Conservation (phyloP, 2,797 vertebrate species). For the Merluccius polli region DNA sequence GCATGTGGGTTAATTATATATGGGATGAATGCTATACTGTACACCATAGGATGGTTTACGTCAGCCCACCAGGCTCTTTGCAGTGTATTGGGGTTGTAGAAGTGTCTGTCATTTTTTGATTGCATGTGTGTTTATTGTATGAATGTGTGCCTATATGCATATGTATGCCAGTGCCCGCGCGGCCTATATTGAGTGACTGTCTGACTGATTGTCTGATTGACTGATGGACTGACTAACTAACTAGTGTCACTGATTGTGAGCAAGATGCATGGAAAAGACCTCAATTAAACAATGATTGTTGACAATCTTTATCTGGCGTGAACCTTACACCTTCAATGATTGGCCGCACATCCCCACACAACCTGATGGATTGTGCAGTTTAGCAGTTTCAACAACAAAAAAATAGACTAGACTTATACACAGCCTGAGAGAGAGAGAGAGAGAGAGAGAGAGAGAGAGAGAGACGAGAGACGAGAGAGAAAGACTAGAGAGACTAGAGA, state of each 20-base stretch:
- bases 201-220: constrained; percentile 16
- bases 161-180: not conserved
- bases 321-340: constrained; percentile 50
- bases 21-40: constrained; percentile 25
- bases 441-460: too few relatives aligned
- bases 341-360: constrained; percentile 17
- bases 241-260: constrained; percentile 13
- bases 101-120: constrained; percentile 1
- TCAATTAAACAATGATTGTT: constrained; percentile 45
- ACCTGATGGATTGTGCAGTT: too few relatives aligned
- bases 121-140: constrained; percentile 22
- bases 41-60: constrained; percentile 40
- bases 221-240: constrained; percentile 17
- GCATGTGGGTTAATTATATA: constrained; percentile 37
- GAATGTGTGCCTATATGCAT: constrained; percentile 12
- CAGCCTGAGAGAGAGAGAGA: too few relatives aligned
- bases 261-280: constrained; percentile 15
- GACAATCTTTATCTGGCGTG: constrained; percentile 52
- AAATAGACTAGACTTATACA: too few relatives aligned
- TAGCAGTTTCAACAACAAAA: too few relatives aligned
- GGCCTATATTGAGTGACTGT: not conserved
- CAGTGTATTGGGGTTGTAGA: constrained; percentile 3
- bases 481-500: too few relatives aligned
- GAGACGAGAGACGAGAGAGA: too few relatives aligned
- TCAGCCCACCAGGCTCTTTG: constrained; percentile 24